Percentiles rank a stretch among this genome's conserved stretches.
These are phyloP conservation scores for Salvelinus namaycush DNA, from an alignment of 2,113 vertebrate species.

Conservation along the genomic window DNA sequence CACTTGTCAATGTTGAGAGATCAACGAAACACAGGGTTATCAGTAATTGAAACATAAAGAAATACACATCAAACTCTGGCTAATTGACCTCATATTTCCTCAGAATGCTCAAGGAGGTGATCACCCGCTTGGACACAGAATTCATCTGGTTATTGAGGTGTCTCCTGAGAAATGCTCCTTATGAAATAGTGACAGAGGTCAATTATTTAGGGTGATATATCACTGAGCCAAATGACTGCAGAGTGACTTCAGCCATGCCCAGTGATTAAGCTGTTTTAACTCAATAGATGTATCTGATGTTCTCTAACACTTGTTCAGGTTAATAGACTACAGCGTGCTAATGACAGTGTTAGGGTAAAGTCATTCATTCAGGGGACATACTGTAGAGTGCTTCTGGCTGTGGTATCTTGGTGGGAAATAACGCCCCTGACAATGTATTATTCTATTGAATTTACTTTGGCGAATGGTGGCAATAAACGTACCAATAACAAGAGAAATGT, in stretches of 20 bases:
- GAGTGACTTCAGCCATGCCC: conserved; percentile 46
- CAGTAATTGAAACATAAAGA: conserved; percentile 7
- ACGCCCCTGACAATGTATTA: not conserved
- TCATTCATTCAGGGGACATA: not conserved
- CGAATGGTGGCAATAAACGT: not conserved
- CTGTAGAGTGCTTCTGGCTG: not conserved
- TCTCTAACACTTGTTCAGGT: conserved; percentile 42
- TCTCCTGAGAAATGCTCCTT: conserved; percentile 35
- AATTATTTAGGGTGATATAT: conserved; percentile 55
- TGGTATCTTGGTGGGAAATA: not conserved
- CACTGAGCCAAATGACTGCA: conserved; percentile 41
- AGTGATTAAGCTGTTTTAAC: conserved; percentile 47
- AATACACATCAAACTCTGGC: not conserved
- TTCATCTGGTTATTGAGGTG: conserved; percentile 30
- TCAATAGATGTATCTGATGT: conserved; percentile 43
- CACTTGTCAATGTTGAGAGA: not conserved
- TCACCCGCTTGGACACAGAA: conserved; percentile 37
- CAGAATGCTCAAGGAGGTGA: conserved; percentile 39
- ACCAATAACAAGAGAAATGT: not conserved
- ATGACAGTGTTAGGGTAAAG: conserved; percentile 3
- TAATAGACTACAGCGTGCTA: conserved; percentile 26
- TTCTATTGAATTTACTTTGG: not conserved
- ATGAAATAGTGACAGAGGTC: conserved; percentile 54
- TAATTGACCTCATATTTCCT: not conserved
- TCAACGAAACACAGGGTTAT: conserved; percentile 1